Conservation (phyloP, 2,113 vertebrate genomes). For the Trinectes maculatus region DNA sequence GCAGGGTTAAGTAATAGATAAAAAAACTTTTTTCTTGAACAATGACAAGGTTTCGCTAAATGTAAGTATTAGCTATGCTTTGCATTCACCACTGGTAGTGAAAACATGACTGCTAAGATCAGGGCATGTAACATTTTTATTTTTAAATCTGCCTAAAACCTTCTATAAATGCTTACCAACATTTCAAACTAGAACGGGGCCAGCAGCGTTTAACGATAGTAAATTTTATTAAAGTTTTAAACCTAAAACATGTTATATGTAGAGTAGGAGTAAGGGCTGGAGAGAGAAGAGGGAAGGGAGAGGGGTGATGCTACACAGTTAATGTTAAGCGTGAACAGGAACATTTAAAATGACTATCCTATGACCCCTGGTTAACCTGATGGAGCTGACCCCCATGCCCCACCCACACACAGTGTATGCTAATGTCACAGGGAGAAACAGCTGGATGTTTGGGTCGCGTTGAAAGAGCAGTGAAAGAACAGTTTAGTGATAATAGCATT, state of each 20-base stretch:
- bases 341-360: constrained; percentile 57
- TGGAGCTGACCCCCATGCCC: constrained; percentile 67
- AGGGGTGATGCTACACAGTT: constrained; percentile 39
- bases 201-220: not conserved
- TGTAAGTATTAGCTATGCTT: too few relatives aligned
- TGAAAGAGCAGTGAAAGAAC: constrained; percentile 64
- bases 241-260: too few relatives aligned
- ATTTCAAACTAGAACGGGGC: not conserved
- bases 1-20: too few relatives aligned
- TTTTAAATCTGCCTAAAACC: too few relatives aligned
- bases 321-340: constrained; percentile 50
- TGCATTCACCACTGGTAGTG: too few relatives aligned
- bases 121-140: too few relatives aligned
- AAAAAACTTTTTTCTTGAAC: too few relatives aligned
- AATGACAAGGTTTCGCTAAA: too few relatives aligned
- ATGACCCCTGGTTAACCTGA: constrained; percentile 78
- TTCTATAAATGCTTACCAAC: too few relatives aligned
- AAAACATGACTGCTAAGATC: too few relatives aligned
- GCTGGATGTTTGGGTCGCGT: constrained; percentile 69
- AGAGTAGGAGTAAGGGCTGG: not conserved
- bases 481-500: constrained; percentile 73
- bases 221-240: too few relatives aligned
- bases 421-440: constrained; percentile 76
- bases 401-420: constrained; percentile 70
- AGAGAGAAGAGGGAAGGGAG: not conserved